Conservation (phyloP, 2,888 invertebrate genomes). For the Fragum fragum region DNA sequence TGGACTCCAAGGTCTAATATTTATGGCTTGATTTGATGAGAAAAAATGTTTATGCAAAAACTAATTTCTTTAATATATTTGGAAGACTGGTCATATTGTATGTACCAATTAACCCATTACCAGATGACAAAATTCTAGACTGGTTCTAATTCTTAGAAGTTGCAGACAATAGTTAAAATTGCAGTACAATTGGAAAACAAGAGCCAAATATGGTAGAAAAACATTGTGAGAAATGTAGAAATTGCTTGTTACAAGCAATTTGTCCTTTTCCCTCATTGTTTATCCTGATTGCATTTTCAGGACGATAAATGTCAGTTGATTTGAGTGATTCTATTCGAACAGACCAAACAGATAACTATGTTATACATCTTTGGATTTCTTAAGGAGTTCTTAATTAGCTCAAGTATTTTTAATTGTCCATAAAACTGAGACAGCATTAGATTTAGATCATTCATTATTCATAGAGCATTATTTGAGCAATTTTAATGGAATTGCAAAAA, state of each 20-base stretch:
- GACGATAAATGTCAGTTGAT: too few relatives aligned
- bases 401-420: constrained; percentile 3
- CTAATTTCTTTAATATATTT: neutral
- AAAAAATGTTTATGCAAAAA: neutral
- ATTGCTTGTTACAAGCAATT: neutral
- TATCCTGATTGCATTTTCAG: too few relatives aligned
- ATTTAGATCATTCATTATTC: constrained; percentile 14
- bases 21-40: neutral
- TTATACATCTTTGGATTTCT: neutral
- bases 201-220: too few relatives aligned
- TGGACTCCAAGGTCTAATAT: too few relatives aligned
- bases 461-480: neutral
- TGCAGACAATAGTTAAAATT: too few relatives aligned
- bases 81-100: neutral
- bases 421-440: neutral
- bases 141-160: too few relatives aligned
- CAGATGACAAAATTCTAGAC: too few relatives aligned
- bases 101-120: too few relatives aligned
- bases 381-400: neutral
- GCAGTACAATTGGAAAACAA: too few relatives aligned
- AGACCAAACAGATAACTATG: too few relatives aligned
- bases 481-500: constrained; percentile 19
- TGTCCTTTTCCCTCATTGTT: neutral
- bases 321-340: too few relatives aligned
- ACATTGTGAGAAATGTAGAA: neutral